Conservation (phyloP, 2,888 invertebrate species). For the Cordilura impudica region DNA sequence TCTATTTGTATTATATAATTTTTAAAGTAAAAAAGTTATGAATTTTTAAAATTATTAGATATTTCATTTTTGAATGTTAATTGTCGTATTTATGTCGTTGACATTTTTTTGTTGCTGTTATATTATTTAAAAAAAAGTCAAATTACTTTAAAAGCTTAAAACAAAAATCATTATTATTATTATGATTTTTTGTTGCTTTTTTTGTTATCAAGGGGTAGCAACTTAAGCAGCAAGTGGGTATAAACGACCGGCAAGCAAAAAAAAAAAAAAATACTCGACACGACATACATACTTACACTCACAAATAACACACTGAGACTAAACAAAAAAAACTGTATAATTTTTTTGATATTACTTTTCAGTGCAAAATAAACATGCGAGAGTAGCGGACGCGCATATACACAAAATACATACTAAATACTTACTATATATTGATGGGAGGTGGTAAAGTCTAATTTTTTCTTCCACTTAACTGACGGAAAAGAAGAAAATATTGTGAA, state of each 20-base stretch:
- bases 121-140: neutral
- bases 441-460: constrained; percentile 29
- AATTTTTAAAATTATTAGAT: neutral
- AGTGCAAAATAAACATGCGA: constrained; percentile 60
- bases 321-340: constrained; percentile 5
- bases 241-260: constrained; percentile 8
- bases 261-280: neutral
- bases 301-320: neutral
- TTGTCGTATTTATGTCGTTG: constrained; percentile 9
- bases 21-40: neutral
- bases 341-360: constrained; percentile 26
- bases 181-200: neutral
- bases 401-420: neutral
- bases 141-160: constrained; percentile 22
- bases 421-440: constrained; percentile 46
- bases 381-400: constrained; percentile 52
- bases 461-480: neutral
- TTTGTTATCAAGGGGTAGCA: constrained; percentile 42
- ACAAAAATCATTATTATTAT: constrained; percentile 19
- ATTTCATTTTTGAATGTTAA: neutral
- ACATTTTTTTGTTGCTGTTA: constrained; percentile 14
- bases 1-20: neutral
- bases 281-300: neutral
- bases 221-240: neutral
- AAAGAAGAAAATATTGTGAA: neutral